phyloP scores from a whole-genome alignment of 2,113 vertebrate genomes.

The Catharus fuscescens region DNA sequence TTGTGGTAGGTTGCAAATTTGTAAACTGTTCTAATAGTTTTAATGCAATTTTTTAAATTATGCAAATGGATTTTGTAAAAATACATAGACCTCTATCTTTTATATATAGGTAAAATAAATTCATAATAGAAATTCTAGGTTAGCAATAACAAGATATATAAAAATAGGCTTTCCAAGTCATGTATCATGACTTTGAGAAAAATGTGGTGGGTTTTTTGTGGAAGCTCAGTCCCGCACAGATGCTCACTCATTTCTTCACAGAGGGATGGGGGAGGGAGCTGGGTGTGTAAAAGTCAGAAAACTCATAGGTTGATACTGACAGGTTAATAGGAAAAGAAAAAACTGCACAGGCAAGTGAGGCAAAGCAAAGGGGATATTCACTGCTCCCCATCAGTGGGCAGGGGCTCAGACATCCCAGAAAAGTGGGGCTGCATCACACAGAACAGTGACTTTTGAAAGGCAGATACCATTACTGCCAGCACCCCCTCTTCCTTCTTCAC shows the following conservation, averaged over 20 bases:
- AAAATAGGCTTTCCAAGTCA: not conserved
- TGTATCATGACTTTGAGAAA: not conserved
- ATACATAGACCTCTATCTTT: not conserved
- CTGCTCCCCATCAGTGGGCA: not conserved
- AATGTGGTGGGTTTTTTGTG: not conserved
- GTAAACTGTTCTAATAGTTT: not conserved
- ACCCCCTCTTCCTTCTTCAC: fast-evolving
- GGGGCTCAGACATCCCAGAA: not conserved
- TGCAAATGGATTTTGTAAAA: not conserved
- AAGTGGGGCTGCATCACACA: fast-evolving
- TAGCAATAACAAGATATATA: not conserved
- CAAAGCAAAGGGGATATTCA: not conserved
- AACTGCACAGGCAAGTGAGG: fast-evolving
- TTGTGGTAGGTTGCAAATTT: not conserved
- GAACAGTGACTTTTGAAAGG: not conserved
- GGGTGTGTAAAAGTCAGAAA: not conserved
- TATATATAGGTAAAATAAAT: not conserved
- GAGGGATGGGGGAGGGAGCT: not conserved
- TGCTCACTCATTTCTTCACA: fast-evolving
- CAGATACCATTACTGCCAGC: fast-evolving
- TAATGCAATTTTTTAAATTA: not conserved
- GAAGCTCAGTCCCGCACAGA: not conserved
- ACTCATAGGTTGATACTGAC: not conserved
- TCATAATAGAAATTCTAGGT: not conserved
- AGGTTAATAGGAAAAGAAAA: not conserved